Base-by-base conservation (phyloP, 2,797 vertebrate species). In the Aphelocoma californica region DNA sequence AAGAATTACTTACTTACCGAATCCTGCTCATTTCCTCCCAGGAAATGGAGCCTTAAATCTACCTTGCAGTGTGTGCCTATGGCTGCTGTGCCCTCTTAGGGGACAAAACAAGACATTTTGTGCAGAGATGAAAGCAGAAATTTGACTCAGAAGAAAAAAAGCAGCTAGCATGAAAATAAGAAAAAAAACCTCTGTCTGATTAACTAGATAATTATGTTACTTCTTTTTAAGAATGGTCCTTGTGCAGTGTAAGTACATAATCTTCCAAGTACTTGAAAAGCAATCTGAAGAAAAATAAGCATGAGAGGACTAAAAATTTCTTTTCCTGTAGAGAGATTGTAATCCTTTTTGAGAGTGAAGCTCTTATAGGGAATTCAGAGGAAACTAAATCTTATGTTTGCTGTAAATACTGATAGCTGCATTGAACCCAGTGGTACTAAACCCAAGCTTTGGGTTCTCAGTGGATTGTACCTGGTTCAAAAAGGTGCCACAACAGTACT, bases 361-460 rank as follows among this genome's bases (percentile, higher is more conserved):
- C 4, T 93, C 54, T 92, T 79, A 26, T 0, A 79, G 6, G 70
- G 81, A 86, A 86, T 87, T 66, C 58, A 89, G 48, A 79, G 40
- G 15, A 91, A 94, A 72, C 47, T 47, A 91, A 95, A 92, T 77
- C 69, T 93, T 93, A 75, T 1, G 2, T 70, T 73, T 66, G 31
- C 53, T 85, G 44, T 70, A 95, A 96, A 95, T 91, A 95, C 75
- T 36, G 36, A 92, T 70, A 71, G 67, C 71, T 77, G 15, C 48
- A 60, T 38, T 64, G 79, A 93, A 77, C 12, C 21, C 36, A 64
- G 44, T 53, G 78, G 74, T 85, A 73, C 64, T 89, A 85, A 95
- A 91, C 17, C 14, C 67, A 77, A 9, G 26, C 7, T 82, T 67
- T 81, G 48, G 14, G 29, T 42, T 92, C 84, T 85, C 78, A 34